These are phyloP conservation scores for Casuarius casuarius DNA, from an alignment of 2,113 vertebrate genomes.

Conservation along the genomic window DNA sequence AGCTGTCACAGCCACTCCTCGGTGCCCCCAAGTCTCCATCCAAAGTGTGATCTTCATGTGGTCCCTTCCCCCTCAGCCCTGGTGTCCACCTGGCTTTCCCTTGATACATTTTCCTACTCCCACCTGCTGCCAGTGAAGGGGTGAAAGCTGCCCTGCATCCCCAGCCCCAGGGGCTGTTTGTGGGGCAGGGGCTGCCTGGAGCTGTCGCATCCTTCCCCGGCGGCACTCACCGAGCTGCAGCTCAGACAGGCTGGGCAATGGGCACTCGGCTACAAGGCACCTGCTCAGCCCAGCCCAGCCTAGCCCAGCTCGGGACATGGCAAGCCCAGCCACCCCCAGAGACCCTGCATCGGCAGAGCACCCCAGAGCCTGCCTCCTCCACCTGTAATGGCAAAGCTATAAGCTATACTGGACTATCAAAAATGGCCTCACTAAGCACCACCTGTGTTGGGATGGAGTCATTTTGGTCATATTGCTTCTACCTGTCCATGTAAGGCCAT, in stretches of 20 bases:
- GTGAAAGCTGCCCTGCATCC: fast-evolving
- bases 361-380: too few species aligned
- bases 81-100: background rate
- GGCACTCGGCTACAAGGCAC: background rate
- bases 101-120: background rate
- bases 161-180: fast-evolving
- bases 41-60: fast-evolving
- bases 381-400: background rate
- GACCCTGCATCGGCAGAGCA: background rate
- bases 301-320: fast-evolving
- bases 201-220: fast-evolving
- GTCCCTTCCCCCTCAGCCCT: background rate
- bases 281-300: background rate
- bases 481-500: background rate
- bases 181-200: fast-evolving
- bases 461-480: background rate
- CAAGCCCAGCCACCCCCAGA: too few species aligned
- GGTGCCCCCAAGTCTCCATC: fast-evolving
- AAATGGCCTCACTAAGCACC: background rate
- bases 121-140: background rate
- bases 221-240: fast-evolving
- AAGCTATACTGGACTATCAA: background rate
- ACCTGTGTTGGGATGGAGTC: background rate
- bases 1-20: background rate
- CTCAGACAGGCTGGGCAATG: background rate